These are phyloP conservation scores for Struthidea cinerea DNA, from an alignment of 2,113 vertebrate genomes.

Conservation along the genomic window DNA sequence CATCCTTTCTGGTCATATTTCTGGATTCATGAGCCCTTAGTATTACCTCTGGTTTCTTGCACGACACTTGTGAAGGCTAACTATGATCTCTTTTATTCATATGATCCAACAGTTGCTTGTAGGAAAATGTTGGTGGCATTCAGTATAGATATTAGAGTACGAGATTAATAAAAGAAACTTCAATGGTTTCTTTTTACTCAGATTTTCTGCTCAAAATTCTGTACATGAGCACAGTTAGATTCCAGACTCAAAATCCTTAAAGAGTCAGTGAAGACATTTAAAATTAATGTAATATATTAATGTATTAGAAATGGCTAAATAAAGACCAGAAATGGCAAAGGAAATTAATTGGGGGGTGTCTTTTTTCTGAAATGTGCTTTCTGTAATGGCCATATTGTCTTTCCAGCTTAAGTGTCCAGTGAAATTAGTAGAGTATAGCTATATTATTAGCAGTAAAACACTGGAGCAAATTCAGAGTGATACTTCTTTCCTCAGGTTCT, in stretches of 20 bases:
- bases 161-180: not conserved
- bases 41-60: not conserved
- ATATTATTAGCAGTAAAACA: not conserved
- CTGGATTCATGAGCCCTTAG: not conserved
- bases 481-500: not conserved
- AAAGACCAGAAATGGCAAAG: not conserved
- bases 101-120: not conserved
- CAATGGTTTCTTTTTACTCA: not conserved
- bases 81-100: not conserved
- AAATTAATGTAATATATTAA: not conserved
- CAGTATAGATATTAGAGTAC: not conserved
- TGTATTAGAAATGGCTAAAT: not conserved
- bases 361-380: not conserved
- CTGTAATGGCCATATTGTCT: not conserved
- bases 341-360: not conserved
- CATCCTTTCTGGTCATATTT: not conserved
- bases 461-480: not conserved
- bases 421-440: not conserved
- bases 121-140: not conserved
- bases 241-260: not conserved
- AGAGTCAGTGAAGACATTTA: not conserved
- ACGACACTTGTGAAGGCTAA: not conserved
- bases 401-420: not conserved
- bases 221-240: not conserved
- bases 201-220: not conserved